Evolutionary conservation across 2,888 invertebrate genomes (phyloP).

Genomic region (Agrotis exclamationis): DNA sequence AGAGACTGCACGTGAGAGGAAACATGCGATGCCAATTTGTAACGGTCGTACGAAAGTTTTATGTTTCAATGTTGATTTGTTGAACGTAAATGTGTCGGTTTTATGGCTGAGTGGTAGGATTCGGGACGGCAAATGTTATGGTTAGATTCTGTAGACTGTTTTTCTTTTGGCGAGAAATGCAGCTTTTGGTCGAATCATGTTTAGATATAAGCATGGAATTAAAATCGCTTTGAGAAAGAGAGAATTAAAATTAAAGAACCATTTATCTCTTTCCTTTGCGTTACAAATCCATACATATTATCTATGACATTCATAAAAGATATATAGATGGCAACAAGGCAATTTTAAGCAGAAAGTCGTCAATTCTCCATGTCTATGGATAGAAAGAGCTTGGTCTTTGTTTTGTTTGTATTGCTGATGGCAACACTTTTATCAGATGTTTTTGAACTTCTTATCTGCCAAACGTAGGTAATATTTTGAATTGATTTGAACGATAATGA

Average conservation of each 20-base stretch:
- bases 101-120: background rate
- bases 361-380: too few relatives aligned
- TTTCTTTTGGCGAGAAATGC: too few relatives aligned
- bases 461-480: background rate
- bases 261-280: too few relatives aligned
- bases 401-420: background rate
- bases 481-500: constrained; percentile 8
- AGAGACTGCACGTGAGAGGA: constrained; percentile 52
- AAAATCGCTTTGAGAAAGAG: too few relatives aligned
- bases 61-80: constrained; percentile 48
- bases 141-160: background rate
- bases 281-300: too few relatives aligned
- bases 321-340: too few relatives aligned
- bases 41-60: constrained; percentile 34
- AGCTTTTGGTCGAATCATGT: background rate
- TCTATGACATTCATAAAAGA: too few relatives aligned
- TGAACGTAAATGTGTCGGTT: constrained; percentile 11
- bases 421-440: background rate
- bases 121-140: background rate
- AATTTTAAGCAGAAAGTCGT: too few relatives aligned
- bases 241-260: too few relatives aligned
- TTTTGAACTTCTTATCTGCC: background rate
- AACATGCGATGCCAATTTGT: constrained; percentile 58
- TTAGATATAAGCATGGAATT: background rate
- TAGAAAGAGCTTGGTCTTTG: background rate